Evolutionary conservation across 2,113 vertebrate species (phyloP), one percentile per base, ranked within the genome.

Genomic region (Mustela nigripes): DNA sequence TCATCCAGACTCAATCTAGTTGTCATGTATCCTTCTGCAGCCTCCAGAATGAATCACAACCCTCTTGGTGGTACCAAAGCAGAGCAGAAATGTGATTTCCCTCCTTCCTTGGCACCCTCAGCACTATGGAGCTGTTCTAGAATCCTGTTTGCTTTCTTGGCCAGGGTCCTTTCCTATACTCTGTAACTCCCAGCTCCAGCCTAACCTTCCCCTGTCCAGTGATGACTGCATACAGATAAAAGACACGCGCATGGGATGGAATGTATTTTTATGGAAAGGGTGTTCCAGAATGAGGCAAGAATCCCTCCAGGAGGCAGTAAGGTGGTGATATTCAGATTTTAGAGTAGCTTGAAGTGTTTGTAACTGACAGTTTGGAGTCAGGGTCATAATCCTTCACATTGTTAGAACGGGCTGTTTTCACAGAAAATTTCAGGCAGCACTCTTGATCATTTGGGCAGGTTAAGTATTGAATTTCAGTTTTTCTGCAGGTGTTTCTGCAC

Each of bases 351-450:
- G n/a, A 90, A 79, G 16, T 76, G 6, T 53, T 62, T 73, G 21
- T 80, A 53, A 81, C 36, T 24, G 71, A 53, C 58, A 26, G 12
- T 26, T 36, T 31, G 53, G 28, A 45, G 11, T 28, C 33, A 9
- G 56, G n/a, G 18, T 48, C 0, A 1, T 36, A 31, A 56, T 69
- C 11, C 24, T 69, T 92, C 11, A 2, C 19, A 1, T 83, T 19
- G 45, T 95, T 63, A 89, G 60, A 82, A 48, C 2, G 58, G 45
- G 11, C 11, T 33, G 0, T 39, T 36, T 86, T 48, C 21, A 1
- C 11, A 42, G n/a, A 15, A n/a, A 88, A 2, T 50, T 81, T 95
- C 81, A 97, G 81, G 81, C 95, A 98, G 81, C 96, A 96, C 63
- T 73, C 92, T 22, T 63, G 42, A 7, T 26, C 39, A 7, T 82